Evolutionary conservation across 2,888 invertebrate species (phyloP).

Genomic region (Pterostichus niger): DNA sequence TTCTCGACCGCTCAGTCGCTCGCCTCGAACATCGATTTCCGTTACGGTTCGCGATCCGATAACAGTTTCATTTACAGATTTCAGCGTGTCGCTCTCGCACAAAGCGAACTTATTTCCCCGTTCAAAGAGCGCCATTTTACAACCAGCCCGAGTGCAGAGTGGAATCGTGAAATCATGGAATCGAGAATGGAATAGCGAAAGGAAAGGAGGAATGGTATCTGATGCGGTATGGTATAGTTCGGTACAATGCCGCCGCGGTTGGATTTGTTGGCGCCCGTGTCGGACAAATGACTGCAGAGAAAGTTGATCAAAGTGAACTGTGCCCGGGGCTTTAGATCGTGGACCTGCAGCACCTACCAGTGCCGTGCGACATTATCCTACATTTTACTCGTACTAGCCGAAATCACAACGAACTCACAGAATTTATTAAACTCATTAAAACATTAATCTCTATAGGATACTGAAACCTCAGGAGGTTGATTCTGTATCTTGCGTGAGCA

Average conservation of each 20-base stretch:
- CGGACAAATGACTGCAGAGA: conserved; percentile 77
- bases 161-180: conserved; percentile 15
- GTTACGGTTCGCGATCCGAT: conserved; percentile 70
- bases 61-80: conserved; percentile 75
- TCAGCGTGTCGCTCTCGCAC: conserved; percentile 72
- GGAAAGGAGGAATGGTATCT: conserved; percentile 43
- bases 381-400: no score
- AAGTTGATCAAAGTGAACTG: conserved; percentile 75
- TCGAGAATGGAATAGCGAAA: conserved; percentile 29
- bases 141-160: conserved; percentile 68
- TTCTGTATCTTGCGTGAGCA: no score
- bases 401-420: no score
- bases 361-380: conserved; percentile 24
- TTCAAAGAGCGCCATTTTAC: conserved; percentile 71
- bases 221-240: conserved; percentile 56
- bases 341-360: conserved; percentile 10
- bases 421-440: no score
- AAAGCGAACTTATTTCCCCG: conserved; percentile 72
- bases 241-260: conserved; percentile 72
- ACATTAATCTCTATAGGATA: no score
- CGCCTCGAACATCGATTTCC: conserved; percentile 61
- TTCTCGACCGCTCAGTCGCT: conserved; percentile 1
- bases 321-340: conserved; percentile 69
- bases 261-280: conserved; percentile 78
- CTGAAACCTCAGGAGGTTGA: no score